These are phyloP conservation scores for Boloria selene DNA, from an alignment of 2,888 invertebrate species.

Conservation along the genomic window DNA sequence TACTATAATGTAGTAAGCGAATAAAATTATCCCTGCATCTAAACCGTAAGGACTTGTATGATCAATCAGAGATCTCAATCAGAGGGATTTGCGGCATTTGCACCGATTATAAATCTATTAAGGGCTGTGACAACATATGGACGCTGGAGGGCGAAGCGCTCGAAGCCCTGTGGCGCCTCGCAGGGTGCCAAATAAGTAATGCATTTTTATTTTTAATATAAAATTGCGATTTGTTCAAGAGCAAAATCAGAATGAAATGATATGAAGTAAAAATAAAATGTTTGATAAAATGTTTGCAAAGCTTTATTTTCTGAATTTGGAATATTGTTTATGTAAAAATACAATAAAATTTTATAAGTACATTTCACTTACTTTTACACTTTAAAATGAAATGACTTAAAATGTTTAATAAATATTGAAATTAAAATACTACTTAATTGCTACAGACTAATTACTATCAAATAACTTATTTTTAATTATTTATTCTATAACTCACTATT, in stretches of 20 bases:
- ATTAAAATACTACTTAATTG: no score
- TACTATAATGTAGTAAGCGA: no score
- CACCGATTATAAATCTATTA: conserved; percentile 71
- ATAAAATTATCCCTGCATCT: conserved; percentile 3
- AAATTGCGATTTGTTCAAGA: conserved; percentile 36
- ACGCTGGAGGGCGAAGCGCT: conserved; percentile 54
- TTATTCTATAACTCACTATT: no score
- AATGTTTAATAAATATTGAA: no score
- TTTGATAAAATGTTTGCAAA: not conserved
- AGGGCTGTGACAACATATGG: conserved; percentile 66
- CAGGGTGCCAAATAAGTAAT: conserved; percentile 45
- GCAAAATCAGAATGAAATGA: not conserved
- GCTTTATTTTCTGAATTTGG: not conserved
- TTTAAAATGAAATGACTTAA: no score
- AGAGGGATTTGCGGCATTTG: conserved; percentile 69
- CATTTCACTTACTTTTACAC: no score
- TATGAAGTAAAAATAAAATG: not conserved
- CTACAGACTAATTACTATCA: no score
- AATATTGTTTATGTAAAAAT: no score
- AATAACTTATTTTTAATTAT: no score
- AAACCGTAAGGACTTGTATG: conserved; percentile 12
- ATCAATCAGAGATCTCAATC: conserved; percentile 59
- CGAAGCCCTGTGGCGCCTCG: conserved; percentile 54
- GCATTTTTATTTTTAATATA: conserved; percentile 43
- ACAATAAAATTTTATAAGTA: no score